phyloP scores from a whole-genome alignment of 2,113 vertebrate genomes.

The Ancistrus triradiatus region DNA sequence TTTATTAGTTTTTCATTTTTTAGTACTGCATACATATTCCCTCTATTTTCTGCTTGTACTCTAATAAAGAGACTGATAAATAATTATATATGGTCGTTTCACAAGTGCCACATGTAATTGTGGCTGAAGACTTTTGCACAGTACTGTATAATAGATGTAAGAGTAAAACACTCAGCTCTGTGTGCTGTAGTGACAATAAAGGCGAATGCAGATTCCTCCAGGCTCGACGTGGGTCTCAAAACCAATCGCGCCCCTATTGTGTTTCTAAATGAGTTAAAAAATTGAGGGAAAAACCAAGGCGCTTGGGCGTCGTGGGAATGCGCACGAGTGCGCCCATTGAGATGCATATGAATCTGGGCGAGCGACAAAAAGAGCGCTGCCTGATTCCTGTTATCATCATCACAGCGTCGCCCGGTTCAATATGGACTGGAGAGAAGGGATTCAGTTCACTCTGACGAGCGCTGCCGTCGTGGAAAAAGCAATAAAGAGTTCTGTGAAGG shows the following conservation, averaged over 20 bases:
- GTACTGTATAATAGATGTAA: too few relatives aligned
- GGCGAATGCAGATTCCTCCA: not conserved
- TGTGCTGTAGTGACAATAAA: not conserved
- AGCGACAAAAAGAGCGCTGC: slow-evolving; percentile 57
- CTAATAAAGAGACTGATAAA: too few relatives aligned
- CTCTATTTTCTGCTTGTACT: too few relatives aligned
- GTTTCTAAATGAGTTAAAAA: slow-evolving; percentile 1
- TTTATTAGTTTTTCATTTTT: too few relatives aligned
- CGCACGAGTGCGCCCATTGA: not conserved
- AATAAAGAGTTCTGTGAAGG: too few relatives aligned
- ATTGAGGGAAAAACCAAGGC: not conserved
- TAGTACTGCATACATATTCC: too few relatives aligned
- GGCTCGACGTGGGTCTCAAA: not conserved
- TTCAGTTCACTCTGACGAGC: not conserved
- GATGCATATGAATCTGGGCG: slow-evolving; percentile 34
- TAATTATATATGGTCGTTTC: too few relatives aligned
- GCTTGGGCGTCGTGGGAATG: not conserved
- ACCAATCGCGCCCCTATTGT: not conserved
- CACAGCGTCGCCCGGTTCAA: not conserved
- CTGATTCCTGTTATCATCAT: slow-evolving; percentile 22
- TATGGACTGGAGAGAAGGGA: not conserved
- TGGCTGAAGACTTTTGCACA: too few relatives aligned
- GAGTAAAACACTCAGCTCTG: not conserved
- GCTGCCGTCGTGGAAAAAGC: not conserved
- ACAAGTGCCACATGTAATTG: too few relatives aligned